A percentile compares a stretch with the other conserved stretches of the same genome.
Evolutionary conservation across 2,888 invertebrate genomes (phyloP).

Genomic region (Pristionchus exspectatus): DNA sequence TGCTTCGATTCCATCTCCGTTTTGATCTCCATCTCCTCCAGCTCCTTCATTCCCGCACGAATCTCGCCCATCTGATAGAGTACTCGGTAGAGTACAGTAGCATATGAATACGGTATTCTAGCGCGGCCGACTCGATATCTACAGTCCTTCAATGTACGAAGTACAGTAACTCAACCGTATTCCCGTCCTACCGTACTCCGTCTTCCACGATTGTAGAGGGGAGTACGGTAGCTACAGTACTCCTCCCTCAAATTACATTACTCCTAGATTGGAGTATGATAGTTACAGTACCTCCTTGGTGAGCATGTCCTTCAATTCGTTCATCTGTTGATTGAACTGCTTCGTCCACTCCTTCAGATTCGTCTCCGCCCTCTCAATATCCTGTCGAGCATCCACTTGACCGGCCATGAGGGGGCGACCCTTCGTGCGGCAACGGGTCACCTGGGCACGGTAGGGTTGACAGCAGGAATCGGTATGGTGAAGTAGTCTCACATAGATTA

Average conservation of each 20-base stretch:
- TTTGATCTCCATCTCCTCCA: slow-evolving; percentile 42
- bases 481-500: too few species aligned
- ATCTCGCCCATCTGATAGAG: slow-evolving; percentile 30
- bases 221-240: too few species aligned
- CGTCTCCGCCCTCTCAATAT: slow-evolving; percentile 34
- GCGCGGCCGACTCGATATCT: background rate
- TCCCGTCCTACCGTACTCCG: too few species aligned
- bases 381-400: slow-evolving; percentile 11
- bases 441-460: background rate
- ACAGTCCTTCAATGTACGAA: too few species aligned
- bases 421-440: slow-evolving; percentile 31
- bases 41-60: background rate
- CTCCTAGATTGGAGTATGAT: background rate
- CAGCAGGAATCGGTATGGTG: too few species aligned
- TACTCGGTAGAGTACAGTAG: background rate
- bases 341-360: slow-evolving; percentile 41
- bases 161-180: too few species aligned
- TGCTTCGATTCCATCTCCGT: slow-evolving; percentile 32
- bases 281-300: background rate
- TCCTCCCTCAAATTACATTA: too few species aligned
- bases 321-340: slow-evolving; percentile 25
- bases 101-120: too few species aligned
- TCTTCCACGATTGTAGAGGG: too few species aligned
- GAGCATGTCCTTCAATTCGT: background rate
- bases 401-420: slow-evolving; percentile 16